phyloP scores from a whole-genome alignment of 2,113 vertebrate genomes.

The Xenopus laevis region DNA sequence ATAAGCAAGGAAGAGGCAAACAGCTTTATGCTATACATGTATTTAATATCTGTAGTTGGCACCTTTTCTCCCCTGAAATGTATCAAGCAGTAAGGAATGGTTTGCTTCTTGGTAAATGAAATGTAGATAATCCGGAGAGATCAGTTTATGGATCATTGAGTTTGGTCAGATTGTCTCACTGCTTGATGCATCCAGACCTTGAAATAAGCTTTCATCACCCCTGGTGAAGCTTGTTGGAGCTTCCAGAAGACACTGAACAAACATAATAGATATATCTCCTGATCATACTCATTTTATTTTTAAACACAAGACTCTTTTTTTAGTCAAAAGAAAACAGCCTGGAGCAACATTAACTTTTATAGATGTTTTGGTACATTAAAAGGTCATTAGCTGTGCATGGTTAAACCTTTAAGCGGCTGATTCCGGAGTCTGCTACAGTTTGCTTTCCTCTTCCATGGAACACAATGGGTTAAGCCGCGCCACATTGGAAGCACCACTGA shows the following conservation, averaged over 20 bases:
- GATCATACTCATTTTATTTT: slow-evolving; percentile 8
- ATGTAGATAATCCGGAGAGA: too few species aligned
- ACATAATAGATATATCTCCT: too few species aligned
- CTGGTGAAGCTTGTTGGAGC: background rate
- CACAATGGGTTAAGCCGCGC: slow-evolving; percentile 29
- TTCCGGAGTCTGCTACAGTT: too few species aligned
- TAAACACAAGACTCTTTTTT: slow-evolving; percentile 25
- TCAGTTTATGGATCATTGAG: too few species aligned
- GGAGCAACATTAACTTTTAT: slow-evolving; percentile 23
- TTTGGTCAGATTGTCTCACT: too few species aligned
- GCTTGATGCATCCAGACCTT: background rate
- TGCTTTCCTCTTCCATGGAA: background rate
- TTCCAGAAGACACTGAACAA: slow-evolving; percentile 9
- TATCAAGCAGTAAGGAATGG: too few species aligned
- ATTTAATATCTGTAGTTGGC: too few species aligned
- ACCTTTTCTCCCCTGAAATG: too few species aligned
- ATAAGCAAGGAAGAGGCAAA: too few species aligned
- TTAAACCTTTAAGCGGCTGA: slow-evolving; percentile 8
- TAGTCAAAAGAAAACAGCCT: slow-evolving; percentile 23
- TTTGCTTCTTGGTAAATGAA: too few species aligned
- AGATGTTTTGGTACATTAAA: slow-evolving; percentile 42
- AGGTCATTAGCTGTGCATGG: slow-evolving; percentile 46
- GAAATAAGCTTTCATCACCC: background rate
- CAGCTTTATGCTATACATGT: too few species aligned
- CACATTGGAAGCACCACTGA: slow-evolving; percentile 28